Evolutionary conservation across 2,888 invertebrate genomes (phyloP).

Genomic region (Rapana venosa): DNA sequence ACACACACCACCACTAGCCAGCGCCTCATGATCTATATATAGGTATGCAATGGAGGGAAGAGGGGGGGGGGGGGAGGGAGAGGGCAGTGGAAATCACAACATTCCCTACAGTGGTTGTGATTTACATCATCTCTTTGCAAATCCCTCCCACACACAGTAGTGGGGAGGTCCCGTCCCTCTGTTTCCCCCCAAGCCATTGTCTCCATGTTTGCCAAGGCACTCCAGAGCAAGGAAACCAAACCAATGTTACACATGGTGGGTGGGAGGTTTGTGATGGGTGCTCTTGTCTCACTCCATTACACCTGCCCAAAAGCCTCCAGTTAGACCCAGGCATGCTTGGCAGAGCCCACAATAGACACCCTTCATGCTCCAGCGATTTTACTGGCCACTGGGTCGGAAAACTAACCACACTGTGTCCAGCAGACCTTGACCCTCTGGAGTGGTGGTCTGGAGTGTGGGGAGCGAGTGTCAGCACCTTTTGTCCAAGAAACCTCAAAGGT

Average conservation of each 20-base stretch:
- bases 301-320: neutral
- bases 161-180: neutral
- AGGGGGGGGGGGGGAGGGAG: too few species aligned
- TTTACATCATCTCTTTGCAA: slow-evolving; percentile 2
- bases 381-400: slow-evolving; percentile 4
- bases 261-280: slow-evolving; percentile 27
- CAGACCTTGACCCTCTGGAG: too few species aligned
- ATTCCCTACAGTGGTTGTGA: neutral
- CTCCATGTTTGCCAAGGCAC: neutral
- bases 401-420: neutral
- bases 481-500: too few species aligned
- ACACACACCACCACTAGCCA: too few species aligned
- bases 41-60: too few species aligned
- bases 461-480: too few species aligned
- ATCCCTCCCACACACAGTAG: neutral
- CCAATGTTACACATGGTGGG: neutral
- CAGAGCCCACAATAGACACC: neutral
- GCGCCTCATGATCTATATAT: too few species aligned
- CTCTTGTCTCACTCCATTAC: neutral
- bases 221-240: neutral
- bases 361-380: neutral
- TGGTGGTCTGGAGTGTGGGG: too few species aligned
- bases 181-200: neutral
- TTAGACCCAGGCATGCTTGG: neutral
- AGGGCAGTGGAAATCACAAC: too few species aligned